A percentile compares a stretch with the other conserved stretches of the same genome.
These are phyloP conservation scores for Gobiocypris rarus DNA, from an alignment of 2,113 vertebrate genomes.

Conservation along the genomic window DNA sequence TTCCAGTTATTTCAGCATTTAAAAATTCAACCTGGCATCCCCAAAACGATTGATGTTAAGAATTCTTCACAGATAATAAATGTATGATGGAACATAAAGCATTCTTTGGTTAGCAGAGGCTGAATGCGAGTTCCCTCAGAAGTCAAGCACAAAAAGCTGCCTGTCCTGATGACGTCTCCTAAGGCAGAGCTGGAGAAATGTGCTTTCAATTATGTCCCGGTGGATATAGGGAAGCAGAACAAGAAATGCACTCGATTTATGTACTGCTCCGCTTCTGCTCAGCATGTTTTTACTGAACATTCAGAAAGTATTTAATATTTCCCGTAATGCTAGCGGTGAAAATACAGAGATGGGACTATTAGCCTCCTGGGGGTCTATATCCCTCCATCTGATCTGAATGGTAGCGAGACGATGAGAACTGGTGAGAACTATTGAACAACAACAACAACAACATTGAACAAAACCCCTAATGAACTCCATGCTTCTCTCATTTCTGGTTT, in stretches of 20 bases:
- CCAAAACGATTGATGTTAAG: not conserved
- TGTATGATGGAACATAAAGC: conserved; percentile 9
- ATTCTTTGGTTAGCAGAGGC: conserved; percentile 19
- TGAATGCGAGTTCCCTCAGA: conserved; percentile 39
- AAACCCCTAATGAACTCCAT: conserved; percentile 52
- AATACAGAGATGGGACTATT: conserved; percentile 74
- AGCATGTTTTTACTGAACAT: conserved; percentile 83
- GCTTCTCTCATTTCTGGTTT: not conserved
- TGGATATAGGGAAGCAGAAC: conserved; percentile 70
- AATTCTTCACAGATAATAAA: conserved; percentile 39
- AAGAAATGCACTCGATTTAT: conserved; percentile 84
- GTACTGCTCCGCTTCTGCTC: conserved; percentile 87
- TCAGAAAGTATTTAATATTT: conserved; percentile 87
- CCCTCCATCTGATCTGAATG: conserved; percentile 48
- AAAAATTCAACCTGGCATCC: not conserved
- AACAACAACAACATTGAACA: conserved; percentile 57
- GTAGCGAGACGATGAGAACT: conserved; percentile 45
- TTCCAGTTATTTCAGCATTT: conserved; percentile 25
- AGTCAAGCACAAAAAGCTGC: conserved; percentile 71
- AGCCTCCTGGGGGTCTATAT: conserved; percentile 67
- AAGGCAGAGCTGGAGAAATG: conserved; percentile 76
- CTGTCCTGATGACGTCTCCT: conserved; percentile 62
- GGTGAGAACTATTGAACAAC: not conserved
- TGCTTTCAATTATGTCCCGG: conserved; percentile 93
- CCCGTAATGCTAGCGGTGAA: conserved; percentile 81